Base-by-base conservation (phyloP, 2,113 vertebrate genomes). In the Oryzias curvinotus region DNA sequence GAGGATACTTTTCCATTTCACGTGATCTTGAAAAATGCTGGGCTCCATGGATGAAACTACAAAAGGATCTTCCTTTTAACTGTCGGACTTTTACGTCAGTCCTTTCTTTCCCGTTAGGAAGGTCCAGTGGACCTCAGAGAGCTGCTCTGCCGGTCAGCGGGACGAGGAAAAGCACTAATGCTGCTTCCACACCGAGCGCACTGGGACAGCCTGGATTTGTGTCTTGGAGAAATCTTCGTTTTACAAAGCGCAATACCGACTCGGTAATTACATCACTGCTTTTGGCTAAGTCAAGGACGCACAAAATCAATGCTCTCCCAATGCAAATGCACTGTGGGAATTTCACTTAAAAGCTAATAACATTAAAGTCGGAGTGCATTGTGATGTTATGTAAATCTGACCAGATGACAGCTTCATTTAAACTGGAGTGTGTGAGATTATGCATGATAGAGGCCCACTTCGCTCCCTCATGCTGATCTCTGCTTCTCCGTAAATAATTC, bases 311-410 rank as follows among this genome's bases (percentile, higher is more conserved):
- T 85, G 88, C 76, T 80, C 76, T 80, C 84, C 47, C 80, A 76
- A 87, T 82, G 83, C 77, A 64, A 85, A 82, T 78, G 70, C 88
- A 65, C 73, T 64, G 80, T 71, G 81, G 85, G 82, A 71, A 81
- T 86, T 36, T 88, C 70, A 86, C 88, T 85, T 90, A 81, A 84
- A 87, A 91, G 86, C 86, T 88, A 87, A 88, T 75, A 84, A 88
- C 80, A 83, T 80, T 84, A 81, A 73, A 82, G 87, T 87, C 57
- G 36, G 70, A 87, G 84, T 78, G 10, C 75, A 88, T 87, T 82
- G 86, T 87, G 87, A 89, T 83, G 85, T 89, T 88, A 91, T 90
- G 91, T 83, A 90, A 91, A 92, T 90, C 83, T 87, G 90, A 90
- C 71, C 83, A 71, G 72, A 88, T 83, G 83, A 90, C 81, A 81